A percentile compares a stretch with the other conserved stretches of the same genome.
phyloP scores from a whole-genome alignment of 2,888 invertebrate genomes.

The Lepeophtheirus nordmannii region DNA sequence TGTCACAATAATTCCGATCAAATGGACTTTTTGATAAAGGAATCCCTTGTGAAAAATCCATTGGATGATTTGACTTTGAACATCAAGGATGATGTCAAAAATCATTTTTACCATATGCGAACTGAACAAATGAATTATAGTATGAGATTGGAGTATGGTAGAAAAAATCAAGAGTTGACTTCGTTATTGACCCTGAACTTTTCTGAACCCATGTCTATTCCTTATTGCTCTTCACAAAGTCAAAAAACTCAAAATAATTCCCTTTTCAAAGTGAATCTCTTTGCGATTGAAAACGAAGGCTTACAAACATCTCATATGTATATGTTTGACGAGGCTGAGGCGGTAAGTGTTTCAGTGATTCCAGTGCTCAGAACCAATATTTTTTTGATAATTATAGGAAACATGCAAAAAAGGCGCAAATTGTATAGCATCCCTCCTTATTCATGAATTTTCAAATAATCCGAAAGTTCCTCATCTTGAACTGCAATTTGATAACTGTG shows the following conservation, averaged over 20 bases:
- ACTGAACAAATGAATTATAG: background rate
- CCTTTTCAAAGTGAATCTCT: background rate
- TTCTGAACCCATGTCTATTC: constrained; percentile 2
- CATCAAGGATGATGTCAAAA: background rate
- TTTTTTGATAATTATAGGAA: background rate
- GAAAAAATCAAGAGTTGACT: background rate
- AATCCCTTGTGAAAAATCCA: background rate
- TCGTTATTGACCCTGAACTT: background rate
- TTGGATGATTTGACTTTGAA: background rate
- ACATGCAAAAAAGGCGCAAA: background rate
- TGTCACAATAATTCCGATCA: background rate
- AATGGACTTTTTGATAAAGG: background rate
- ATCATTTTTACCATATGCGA: background rate
- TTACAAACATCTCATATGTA: background rate
- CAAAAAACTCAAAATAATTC: background rate
- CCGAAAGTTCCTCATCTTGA: background rate
- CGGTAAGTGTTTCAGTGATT: background rate
- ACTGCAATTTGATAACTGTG: background rate
- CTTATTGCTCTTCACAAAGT: background rate
- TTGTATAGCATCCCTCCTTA: background rate
- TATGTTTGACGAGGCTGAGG: background rate
- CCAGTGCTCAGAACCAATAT: too few relatives aligned
- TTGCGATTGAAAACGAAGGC: background rate
- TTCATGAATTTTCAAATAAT: background rate
- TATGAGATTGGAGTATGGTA: background rate